Evolutionary conservation across 2,113 vertebrate species (phyloP).

Genomic region (Casuarius casuarius): DNA sequence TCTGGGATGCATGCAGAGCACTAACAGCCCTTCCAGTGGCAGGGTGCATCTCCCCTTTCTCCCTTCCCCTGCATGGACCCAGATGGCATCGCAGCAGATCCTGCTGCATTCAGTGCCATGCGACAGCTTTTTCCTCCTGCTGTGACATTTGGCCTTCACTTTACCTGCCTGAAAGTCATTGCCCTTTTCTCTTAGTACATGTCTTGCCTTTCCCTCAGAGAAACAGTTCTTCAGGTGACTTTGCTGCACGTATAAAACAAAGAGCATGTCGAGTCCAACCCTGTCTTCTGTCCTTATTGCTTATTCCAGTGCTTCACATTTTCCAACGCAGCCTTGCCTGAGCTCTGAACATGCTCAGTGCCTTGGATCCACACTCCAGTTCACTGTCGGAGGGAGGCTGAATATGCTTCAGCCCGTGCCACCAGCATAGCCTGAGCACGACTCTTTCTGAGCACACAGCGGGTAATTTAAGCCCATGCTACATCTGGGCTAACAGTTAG

Average conservation of each 20-base stretch:
- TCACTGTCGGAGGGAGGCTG: too few species aligned
- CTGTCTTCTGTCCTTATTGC: too few species aligned
- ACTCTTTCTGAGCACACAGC: too few species aligned
- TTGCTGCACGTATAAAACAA: neutral
- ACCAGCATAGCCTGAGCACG: too few species aligned
- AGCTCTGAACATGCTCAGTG: too few species aligned
- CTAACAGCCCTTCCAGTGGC: neutral
- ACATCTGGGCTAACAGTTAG: neutral
- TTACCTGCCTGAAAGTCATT: neutral
- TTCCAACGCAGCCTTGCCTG: too few species aligned
- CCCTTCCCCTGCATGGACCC: neutral
- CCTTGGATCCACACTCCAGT: too few species aligned
- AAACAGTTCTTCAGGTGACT: too few species aligned
- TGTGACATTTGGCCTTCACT: neutral
- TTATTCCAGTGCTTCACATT: too few species aligned
- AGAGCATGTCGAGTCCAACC: neutral
- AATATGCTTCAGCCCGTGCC: too few species aligned
- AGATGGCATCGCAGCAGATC: neutral
- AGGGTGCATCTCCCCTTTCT: neutral
- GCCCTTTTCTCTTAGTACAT: neutral
- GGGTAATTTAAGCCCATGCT: too few species aligned
- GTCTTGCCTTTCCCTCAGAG: too few species aligned
- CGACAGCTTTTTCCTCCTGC: neutral
- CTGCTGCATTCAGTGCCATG: neutral
- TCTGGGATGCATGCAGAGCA: accelerated